A percentile compares a stretch with the other conserved stretches of the same genome.
Conservation (phyloP, 2,797 vertebrate species). For the Scyliorhinus canicula region DNA sequence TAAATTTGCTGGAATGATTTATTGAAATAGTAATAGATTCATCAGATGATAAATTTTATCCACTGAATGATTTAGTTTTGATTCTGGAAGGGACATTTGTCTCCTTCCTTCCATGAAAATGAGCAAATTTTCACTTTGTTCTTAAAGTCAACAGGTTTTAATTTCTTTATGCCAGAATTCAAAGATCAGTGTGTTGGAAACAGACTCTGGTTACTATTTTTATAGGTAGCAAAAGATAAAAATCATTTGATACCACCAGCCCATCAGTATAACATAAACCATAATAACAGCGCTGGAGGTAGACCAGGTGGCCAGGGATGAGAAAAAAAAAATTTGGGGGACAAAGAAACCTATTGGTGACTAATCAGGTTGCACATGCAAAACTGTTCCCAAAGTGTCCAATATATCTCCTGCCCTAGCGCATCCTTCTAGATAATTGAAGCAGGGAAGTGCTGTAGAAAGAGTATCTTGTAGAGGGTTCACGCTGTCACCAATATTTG, state of each 20-base stretch:
- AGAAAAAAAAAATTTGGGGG: not conserved
- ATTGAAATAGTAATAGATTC: not conserved
- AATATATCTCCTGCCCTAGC: not conserved
- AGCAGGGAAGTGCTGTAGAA: too few relatives aligned
- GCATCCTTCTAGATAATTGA: too few relatives aligned
- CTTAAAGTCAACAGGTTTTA: not conserved
- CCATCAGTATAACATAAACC: not conserved
- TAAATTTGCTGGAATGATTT: slow-evolving; percentile 5
- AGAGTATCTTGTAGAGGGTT: too few relatives aligned
- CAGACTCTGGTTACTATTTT: not conserved
- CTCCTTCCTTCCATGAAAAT: not conserved
- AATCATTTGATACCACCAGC: not conserved
- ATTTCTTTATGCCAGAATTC: not conserved
- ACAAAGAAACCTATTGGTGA: too few relatives aligned
- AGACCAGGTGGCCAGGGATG: not conserved
- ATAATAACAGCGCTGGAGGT: not conserved
- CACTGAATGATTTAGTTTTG: not conserved
- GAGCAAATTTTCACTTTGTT: not conserved
- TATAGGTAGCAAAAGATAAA: not conserved
- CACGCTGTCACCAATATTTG: too few relatives aligned
- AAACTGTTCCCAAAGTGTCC: not conserved
- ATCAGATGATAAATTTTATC: not conserved
- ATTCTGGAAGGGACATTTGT: slow-evolving; percentile 20
- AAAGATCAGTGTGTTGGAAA: not conserved
- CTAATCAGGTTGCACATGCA: not conserved